Evolutionary conservation across 2,113 vertebrate species (phyloP).

Genomic region (Spea multiplicata): DNA sequence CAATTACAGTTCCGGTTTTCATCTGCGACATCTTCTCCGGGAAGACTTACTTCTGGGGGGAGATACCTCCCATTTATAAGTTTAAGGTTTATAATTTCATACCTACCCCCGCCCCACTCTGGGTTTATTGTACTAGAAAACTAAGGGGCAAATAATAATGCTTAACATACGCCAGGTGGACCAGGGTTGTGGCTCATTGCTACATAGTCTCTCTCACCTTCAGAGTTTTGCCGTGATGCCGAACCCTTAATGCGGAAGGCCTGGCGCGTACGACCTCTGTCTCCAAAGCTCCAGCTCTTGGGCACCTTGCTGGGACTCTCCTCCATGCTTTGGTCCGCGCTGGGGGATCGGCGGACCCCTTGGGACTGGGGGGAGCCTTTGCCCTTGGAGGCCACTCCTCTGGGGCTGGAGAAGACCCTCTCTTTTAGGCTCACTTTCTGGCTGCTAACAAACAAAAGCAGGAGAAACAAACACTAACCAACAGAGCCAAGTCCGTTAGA

Average conservation of each 20-base stretch:
- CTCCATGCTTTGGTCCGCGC: conserved; percentile 81
- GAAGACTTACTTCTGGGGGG: conserved; percentile 85
- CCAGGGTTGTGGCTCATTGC: too few relatives aligned
- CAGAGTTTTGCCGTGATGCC: conserved; percentile 80
- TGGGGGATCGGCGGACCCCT: conserved; percentile 77
- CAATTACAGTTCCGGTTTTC: conserved; percentile 91
- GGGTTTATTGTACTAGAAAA: too few relatives aligned
- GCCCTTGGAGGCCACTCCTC: conserved; percentile 84
- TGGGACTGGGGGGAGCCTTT: conserved; percentile 87
- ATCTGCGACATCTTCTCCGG: conserved; percentile 86
- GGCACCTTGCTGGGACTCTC: conserved; percentile 87
- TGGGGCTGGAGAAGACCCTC: conserved; percentile 89
- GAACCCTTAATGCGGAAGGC: conserved; percentile 81
- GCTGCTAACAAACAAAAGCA: conserved; percentile 65
- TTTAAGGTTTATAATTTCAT: not conserved
- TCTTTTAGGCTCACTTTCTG: conserved; percentile 95
- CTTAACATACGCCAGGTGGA: too few relatives aligned
- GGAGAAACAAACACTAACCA: conserved; percentile 61
- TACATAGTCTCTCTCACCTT: conserved; percentile 72
- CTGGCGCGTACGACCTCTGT: conserved; percentile 78
- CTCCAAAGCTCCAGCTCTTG: conserved; percentile 89
- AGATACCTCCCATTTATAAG: conserved; percentile 32
- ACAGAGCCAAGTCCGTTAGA: conserved; percentile 6
- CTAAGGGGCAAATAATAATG: too few relatives aligned
- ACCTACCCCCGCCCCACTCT: too few relatives aligned